Evolutionary conservation across 2,888 invertebrate genomes (phyloP), one percentile per base, ranked within the genome.

Genomic region (Pyrgus malvae): DNA sequence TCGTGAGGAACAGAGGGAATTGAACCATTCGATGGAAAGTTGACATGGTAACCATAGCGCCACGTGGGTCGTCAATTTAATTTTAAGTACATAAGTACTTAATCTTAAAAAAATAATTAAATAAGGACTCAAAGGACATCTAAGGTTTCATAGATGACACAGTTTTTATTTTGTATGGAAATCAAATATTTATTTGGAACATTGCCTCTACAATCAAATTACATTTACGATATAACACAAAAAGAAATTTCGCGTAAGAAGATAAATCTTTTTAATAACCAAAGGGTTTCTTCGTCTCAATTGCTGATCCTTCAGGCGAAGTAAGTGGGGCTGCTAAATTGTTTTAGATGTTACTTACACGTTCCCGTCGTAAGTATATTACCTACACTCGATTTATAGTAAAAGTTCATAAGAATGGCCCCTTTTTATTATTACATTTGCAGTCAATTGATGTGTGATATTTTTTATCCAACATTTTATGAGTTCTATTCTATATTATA

Each of bases 251-350:
- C 38, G 21, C 31, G 31, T 55, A 57, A 60, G 55, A 51, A 61
- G 60, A 54, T 42, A 56, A 63, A 64, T 60, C 58, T 48, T 57
- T 64, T 48, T 60, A 59, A 60, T 57, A 56, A 58, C 60, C 53
- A 48, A 55, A 53, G 55, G 40, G 57, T 31, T 44, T 55, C 49
- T 56, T 51, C 55, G 50, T 57, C 40, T 54, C 58, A 46, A 56
- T 48, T 58, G 27, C 31, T 48, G 51, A 58, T 58, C 57, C 62
- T 61, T 57, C 64, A 65, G 63, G 63, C 60, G 57, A 62, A 53
- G 66, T 78, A 76, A 80, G 77, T 74, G 75, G 68, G 70, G 69
- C 72, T 77, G 70, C 68, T 73, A 74, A 78, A 79, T 79, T 78
- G 76, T 74, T 74, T 76, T 71, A 76, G 73, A 74, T 72, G 70